Conservation (phyloP, 2,888 invertebrate species). For the Oeneis ivallda region DNA sequence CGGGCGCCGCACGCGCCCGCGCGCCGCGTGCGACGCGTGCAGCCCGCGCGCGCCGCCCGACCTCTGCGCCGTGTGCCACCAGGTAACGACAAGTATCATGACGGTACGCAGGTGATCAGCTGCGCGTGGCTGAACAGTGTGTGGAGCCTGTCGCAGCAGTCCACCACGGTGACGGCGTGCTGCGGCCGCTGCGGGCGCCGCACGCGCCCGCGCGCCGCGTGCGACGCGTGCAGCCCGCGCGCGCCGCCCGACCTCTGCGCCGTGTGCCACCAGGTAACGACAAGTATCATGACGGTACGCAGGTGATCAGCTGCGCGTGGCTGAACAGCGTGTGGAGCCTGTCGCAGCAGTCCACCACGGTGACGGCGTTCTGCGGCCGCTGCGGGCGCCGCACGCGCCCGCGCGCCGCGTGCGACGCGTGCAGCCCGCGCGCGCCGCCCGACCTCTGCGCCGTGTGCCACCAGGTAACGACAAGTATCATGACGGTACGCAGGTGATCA, state of each 20-base stretch:
- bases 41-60: conserved; percentile 84
- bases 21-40: conserved; percentile 91
- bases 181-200: conserved; percentile 91
- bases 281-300: no score
- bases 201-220: conserved; percentile 88
- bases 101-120: no score
- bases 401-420: conserved; percentile 90
- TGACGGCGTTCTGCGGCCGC: conserved; percentile 85
- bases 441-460: conserved; percentile 48
- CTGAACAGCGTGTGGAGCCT: conserved; percentile 88
- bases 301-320: conserved; percentile 89
- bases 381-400: conserved; percentile 89
- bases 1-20: conserved; percentile 86
- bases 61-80: conserved; percentile 45
- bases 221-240: conserved; percentile 89
- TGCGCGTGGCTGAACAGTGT: conserved; percentile 90
- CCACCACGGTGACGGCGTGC: conserved; percentile 86
- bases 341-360: conserved; percentile 94
- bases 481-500: no score
- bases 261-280: conserved; percentile 11
- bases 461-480: background rate
- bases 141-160: conserved; percentile 92
- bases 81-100: background rate
- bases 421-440: conserved; percentile 86
- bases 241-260: conserved; percentile 75